A percentile compares a stretch with the other conserved stretches of the same genome.
Conservation (phyloP, 2,888 invertebrate species). For the Isotomurus palustris region DNA sequence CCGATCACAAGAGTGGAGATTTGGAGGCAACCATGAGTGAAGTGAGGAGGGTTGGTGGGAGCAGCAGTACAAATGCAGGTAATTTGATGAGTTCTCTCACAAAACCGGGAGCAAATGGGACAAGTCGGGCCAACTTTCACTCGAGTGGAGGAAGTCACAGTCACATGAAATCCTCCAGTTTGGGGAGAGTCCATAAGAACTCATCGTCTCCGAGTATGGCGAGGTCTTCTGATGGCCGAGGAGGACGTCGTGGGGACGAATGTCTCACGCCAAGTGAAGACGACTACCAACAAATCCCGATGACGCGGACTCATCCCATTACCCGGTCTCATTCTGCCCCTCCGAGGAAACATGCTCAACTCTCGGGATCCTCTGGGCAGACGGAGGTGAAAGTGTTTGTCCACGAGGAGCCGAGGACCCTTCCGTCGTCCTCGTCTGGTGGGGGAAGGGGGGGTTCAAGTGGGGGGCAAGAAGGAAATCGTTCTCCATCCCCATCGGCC, state of each 20-base stretch:
- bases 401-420: constrained; percentile 41
- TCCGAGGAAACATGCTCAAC: constrained; percentile 34
- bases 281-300: constrained; percentile 45
- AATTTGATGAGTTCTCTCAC: constrained; percentile 10
- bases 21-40: neutral
- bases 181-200: constrained; percentile 4
- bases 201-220: constrained; percentile 15
- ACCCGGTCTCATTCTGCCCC: constrained; percentile 42
- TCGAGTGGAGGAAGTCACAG: neutral
- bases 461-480: constrained; percentile 19
- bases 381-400: constrained; percentile 46
- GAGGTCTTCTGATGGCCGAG: constrained; percentile 6
- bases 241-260: constrained; percentile 1
- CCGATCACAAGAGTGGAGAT: constrained; percentile 7
- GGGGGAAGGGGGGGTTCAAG: neutral
- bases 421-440: neutral
- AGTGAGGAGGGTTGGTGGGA: neutral
- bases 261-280: constrained; percentile 34
- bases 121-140: neutral
- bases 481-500: constrained; percentile 38
- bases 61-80: neutral
- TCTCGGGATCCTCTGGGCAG: constrained; percentile 18
- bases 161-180: constrained; percentile 3
- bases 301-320: constrained; percentile 21
- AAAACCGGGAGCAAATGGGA: constrained; percentile 5